Base-by-base conservation (phyloP, 2,888 invertebrate genomes). In the Bimastos eiseni region DNA sequence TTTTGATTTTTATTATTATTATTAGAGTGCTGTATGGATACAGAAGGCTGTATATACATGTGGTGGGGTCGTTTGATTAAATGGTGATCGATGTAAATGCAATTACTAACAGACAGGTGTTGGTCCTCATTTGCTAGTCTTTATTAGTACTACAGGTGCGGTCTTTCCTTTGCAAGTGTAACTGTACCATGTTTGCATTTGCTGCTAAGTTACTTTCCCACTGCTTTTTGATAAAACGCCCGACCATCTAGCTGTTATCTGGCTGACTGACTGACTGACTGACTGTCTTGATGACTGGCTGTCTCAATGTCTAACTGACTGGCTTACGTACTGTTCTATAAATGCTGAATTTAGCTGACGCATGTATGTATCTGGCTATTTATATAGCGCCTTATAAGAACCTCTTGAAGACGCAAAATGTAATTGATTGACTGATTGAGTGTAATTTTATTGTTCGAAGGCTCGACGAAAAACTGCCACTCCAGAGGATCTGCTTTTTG, bases 401-500 rank as follows among this genome's bases (percentile, higher is more conserved):
- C n/a, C n/a, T n/a, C n/a, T n/a, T n/a, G n/a, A n/a, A n/a, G n/a
- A n/a, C n/a, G n/a, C n/a, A n/a, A n/a, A n/a, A n/a, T n/a, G n/a
- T 49, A 49, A 70, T n/a, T 70, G 30, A 70, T 11, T 70, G n/a
- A 70, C n/a, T 70, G 2, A 49, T n/a, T 70, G 30, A 70, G 0
- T n/a, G 30, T n/a, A 6, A n/a, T 30, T 11, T 70, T 70, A 70
- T 34, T 37, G 17, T 34, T 33, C 91, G 1, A 86, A 92, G 92
- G 94, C 94, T 19, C 93, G 95, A 88, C 92, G 94, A 88, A 94
- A 93, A 89, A 94, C 94, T 24, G 93, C 95, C 89, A 94, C 94
- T 88, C 96, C 97, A 0, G 96, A 97, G 92, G 97, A 97, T 94
- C 95, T 97, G 92, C 95, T 97, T 34, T 92, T 91, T 37, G 92